Percentiles rank a stretch among this genome's conserved stretches.
Conservation (phyloP, 2,113 vertebrate genomes). For the Tamias sibiricus region DNA sequence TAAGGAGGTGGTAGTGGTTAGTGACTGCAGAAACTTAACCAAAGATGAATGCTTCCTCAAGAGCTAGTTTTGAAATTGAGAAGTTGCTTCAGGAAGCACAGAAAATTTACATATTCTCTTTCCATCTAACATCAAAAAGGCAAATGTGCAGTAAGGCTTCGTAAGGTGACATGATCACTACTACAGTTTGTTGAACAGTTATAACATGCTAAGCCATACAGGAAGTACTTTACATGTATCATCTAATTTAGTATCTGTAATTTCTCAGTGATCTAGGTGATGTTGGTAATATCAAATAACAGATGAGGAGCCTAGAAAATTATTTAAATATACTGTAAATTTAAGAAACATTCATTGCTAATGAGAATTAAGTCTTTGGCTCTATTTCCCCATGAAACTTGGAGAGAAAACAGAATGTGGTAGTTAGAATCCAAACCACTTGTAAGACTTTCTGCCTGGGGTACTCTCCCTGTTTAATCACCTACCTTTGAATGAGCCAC, state of each 20-base stretch:
- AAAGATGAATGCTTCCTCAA: background rate
- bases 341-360: background rate
- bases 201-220: fast-evolving
- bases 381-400: background rate
- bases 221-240: background rate
- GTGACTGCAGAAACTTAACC: background rate
- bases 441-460: background rate
- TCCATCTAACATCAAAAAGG: background rate
- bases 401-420: background rate
- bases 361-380: background rate
- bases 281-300: background rate
- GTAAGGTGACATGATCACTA: background rate
- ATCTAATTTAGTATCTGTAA: background rate
- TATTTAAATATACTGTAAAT: background rate
- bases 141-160: background rate
- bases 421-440: background rate
- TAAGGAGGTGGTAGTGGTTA: background rate
- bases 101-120: background rate
- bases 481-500: background rate
- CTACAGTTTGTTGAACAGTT: background rate
- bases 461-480: too few relatives aligned
- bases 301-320: background rate
- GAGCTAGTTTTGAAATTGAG: background rate
- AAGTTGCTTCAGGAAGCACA: background rate
- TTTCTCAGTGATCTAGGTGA: background rate